A percentile compares a stretch with the other conserved stretches of the same genome.
phyloP scores from a whole-genome alignment of 2,113 vertebrate genomes.

The Varanus salvator region DNA sequence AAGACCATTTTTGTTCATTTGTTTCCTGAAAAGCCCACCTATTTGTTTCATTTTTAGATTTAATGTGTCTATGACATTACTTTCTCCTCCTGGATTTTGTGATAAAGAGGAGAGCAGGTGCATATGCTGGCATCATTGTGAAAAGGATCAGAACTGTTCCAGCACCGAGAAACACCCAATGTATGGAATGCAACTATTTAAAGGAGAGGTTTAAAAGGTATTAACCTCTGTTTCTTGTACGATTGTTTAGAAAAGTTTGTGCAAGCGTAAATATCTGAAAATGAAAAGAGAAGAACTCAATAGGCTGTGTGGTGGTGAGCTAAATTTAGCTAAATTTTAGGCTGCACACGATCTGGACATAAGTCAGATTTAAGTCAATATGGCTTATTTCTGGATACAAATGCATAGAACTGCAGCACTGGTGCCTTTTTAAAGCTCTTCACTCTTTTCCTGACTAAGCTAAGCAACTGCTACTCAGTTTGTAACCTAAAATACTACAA shows the following conservation, averaged over 20 bases:
- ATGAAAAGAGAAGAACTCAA: not conserved
- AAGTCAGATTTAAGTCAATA: too few relatives aligned
- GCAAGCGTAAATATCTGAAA: not conserved
- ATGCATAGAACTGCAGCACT: too few relatives aligned
- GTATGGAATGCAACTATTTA: not conserved
- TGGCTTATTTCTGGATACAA: too few relatives aligned
- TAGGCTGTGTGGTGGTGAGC: not conserved
- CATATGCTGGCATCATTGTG: not conserved
- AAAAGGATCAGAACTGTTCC: not conserved
- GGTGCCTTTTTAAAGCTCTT: not conserved
- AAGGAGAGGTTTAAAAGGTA: not conserved
- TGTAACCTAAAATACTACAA: not conserved
- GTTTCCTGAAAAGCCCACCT: not conserved
- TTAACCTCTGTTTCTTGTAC: not conserved
- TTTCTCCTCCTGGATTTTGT: not conserved
- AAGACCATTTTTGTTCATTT: not conserved
- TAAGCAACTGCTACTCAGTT: not conserved
- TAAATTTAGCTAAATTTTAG: not conserved
- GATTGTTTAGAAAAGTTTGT: not conserved
- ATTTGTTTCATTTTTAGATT: not conserved
- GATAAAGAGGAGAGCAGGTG: too few relatives aligned
- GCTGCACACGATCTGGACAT: too few relatives aligned
- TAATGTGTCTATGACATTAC: not conserved
- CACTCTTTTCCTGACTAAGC: not conserved
- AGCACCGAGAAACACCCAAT: not conserved